Evolutionary conservation across 2,797 vertebrate species (phyloP).

Genomic region (Myoxocephalus aenaeus): DNA sequence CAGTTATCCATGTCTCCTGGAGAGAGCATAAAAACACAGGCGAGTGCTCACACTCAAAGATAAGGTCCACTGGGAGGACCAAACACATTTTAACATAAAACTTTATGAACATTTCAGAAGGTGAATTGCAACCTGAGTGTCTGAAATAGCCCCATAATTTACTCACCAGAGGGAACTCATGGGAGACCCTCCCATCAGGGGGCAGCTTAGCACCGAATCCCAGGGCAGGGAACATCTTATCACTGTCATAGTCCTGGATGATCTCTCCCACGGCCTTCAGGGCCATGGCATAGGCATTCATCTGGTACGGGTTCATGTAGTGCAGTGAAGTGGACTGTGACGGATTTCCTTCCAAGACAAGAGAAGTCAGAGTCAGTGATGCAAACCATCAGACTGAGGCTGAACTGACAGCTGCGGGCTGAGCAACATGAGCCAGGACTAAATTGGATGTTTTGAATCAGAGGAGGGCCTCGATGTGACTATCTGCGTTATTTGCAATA

Average conservation of each 20-base stretch:
- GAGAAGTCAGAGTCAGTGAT: conserved; percentile 64
- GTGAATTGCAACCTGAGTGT: not conserved
- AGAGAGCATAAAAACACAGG: conserved; percentile 33
- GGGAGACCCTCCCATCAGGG: conserved; percentile 93
- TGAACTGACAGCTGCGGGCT: conserved; percentile 41
- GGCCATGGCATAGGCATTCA: conserved; percentile 96
- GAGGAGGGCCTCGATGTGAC: not conserved
- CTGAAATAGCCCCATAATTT: conserved; percentile 36
- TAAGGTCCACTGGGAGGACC: conserved; percentile 10
- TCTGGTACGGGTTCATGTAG: conserved; percentile 99
- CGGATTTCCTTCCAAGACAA: conserved; percentile 87
- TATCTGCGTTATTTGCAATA: conserved; percentile 1
- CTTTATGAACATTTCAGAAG: not conserved
- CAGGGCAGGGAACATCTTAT: conserved; percentile 97
- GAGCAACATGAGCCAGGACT: conserved; percentile 31
- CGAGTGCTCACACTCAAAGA: conserved; percentile 6
- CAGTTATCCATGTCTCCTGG: conserved; percentile 17
- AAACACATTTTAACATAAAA: conserved; percentile 11
- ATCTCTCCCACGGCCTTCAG: conserved; percentile 96
- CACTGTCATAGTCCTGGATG: conserved; percentile 98
- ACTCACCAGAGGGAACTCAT: conserved; percentile 95
- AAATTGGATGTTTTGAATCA: conserved; percentile 40
- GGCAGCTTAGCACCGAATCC: conserved; percentile 97
- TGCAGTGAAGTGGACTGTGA: conserved; percentile 97
- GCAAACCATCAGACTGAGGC: conserved; percentile 44